Base-by-base conservation (phyloP, 1,140 invertebrate species). In the Pectinophora gossypiella region DNA sequence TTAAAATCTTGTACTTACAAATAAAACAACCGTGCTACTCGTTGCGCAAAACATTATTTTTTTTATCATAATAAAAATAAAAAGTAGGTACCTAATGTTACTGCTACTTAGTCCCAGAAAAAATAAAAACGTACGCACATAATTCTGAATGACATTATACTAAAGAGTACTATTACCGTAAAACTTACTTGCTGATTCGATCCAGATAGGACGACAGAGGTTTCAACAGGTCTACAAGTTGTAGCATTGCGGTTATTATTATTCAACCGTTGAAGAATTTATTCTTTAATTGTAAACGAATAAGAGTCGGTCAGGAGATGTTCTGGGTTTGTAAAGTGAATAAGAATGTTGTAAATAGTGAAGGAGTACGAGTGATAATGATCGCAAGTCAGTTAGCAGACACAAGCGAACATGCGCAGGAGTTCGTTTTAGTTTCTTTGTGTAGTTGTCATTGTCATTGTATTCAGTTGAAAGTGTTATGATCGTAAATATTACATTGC, bases 141-240 rank as follows among this genome's bases (percentile, higher is more conserved):
- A 13, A 15, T 13, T 40, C 38, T 10, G n/a, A 40, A 46, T 22
- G 21, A 13, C 5, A 22, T 23, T 15, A 13, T 0, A 19, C 6
- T 32, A 23, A 22, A 21, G 12, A 62, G 59, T 59, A 61, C 71
- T 59, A 83, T 79, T 78, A 79, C 64, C 74, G 69, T 83, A 77
- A 77, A 82, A 71, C 73, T 69, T 57, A 69, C 66, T 60, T 47
- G 58, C 54, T 68, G 76, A 79, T 79, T 61, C 68, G 66, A 78
- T 76, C 27, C 56, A 56, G 80, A 84, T 81, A 75, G 68, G 59
- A 67, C 59, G 66, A 80, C 75, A 78, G 77, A 79, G 70, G 65
- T 73, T 68, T 76, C 67, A 75, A 80, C 75, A 75, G 68, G 60
- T 65, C 49, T 35, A 47, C 50, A 56, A 43, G 64, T n/a, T n/a